Conservation (phyloP, 2,797 vertebrate species). For the Epinephelus coioides region DNA sequence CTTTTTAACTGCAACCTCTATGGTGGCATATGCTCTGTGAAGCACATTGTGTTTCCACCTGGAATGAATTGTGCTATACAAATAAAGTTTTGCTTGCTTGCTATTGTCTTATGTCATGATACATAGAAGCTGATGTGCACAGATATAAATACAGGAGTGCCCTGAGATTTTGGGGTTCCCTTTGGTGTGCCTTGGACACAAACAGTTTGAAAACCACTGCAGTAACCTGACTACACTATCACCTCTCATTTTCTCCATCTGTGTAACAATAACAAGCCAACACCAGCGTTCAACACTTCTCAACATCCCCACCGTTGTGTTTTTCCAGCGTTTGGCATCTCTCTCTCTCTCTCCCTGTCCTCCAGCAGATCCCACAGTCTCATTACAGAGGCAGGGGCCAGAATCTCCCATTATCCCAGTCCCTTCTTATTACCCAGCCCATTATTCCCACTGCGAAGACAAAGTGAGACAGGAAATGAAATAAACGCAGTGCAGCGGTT, state of each 20-base stretch:
- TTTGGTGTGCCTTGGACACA: no score
- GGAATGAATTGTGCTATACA: no score
- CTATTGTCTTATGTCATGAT: no score
- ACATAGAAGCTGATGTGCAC: no score
- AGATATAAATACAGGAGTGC: no score
- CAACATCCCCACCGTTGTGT: conserved; percentile 56
- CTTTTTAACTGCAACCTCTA: no score
- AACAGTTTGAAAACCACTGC: no score
- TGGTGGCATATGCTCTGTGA: no score
- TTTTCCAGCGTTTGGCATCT: conserved; percentile 55
- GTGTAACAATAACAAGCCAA: conserved; percentile 47
- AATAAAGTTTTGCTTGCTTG: no score
- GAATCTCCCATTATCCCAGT: conserved; percentile 77
- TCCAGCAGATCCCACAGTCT: conserved; percentile 72
- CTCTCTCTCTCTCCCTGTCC: conserved; percentile 39
- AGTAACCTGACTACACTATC: conserved; percentile 28
- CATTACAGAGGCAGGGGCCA: conserved; percentile 68
- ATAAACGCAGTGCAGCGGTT: conserved; percentile 75
- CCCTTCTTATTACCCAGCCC: conserved; percentile 76
- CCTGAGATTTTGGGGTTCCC: no score
- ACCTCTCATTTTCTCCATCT: conserved; percentile 31
- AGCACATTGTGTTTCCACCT: no score
- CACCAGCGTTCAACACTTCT: conserved; percentile 39
- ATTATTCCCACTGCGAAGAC: conserved; percentile 80
- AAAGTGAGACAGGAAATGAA: conserved; percentile 85